Conservation (phyloP, 2,888 invertebrate genomes). For the Nudaria mundana region DNA sequence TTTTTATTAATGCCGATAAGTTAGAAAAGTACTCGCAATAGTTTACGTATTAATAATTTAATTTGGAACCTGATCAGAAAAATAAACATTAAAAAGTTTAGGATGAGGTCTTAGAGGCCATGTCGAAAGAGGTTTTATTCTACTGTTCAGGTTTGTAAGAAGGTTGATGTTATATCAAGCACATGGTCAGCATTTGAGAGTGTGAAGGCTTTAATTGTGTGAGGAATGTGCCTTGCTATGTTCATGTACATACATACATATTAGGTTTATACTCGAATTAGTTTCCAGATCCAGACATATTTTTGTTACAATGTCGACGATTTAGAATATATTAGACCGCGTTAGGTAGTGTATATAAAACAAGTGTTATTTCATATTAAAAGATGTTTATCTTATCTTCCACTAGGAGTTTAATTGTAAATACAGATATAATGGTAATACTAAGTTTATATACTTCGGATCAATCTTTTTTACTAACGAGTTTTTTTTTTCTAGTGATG, state of each 20-base stretch:
- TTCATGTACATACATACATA: conserved; percentile 63
- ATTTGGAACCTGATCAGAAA: conserved; percentile 40
- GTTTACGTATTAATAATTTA: conserved; percentile 46
- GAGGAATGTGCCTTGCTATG: conserved; percentile 82
- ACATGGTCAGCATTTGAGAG: conserved; percentile 68
- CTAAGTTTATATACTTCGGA: conserved; percentile 68
- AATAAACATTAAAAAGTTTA: conserved; percentile 27
- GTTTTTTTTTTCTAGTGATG: conserved; percentile 71
- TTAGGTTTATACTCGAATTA: conserved; percentile 80
- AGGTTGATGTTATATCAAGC: conserved; percentile 74
- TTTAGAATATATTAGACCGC: conserved; percentile 70
- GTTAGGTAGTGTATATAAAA: conserved; percentile 62
- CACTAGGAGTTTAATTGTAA: conserved; percentile 74
- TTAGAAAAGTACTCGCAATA: conserved; percentile 69
- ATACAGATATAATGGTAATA: conserved; percentile 51
- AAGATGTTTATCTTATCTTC: conserved; percentile 81
- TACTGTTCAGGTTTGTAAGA: conserved; percentile 49
- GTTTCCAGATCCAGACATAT: conserved; percentile 78
- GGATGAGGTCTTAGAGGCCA: conserved; percentile 10
- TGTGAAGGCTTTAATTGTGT: conserved; percentile 76
- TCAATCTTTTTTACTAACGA: conserved; percentile 62
- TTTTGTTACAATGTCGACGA: conserved; percentile 74
- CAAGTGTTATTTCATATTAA: conserved; percentile 72
- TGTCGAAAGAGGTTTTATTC: conserved; percentile 27
- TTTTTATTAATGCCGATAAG: conserved; percentile 70